A percentile compares a stretch with the other conserved stretches of the same genome.
Evolutionary conservation across 2,888 invertebrate genomes (phyloP).

Genomic region (Melanargia galathea): DNA sequence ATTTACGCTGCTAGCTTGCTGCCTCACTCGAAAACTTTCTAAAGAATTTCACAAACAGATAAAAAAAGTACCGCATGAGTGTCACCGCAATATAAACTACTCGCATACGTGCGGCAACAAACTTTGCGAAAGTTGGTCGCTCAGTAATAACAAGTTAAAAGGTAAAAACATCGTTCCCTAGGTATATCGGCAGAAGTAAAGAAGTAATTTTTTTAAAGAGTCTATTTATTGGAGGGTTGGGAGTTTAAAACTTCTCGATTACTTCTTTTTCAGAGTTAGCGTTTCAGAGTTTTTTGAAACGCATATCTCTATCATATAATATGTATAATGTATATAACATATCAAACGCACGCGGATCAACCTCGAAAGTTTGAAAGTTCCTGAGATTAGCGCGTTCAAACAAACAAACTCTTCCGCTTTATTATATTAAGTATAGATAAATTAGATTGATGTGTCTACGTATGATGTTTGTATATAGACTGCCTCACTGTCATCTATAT

Average conservation of each 20-base stretch:
- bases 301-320: too few relatives aligned
- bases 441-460: too few relatives aligned
- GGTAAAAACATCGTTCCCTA: neutral
- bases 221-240: neutral
- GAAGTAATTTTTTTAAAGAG: conserved; percentile 5
- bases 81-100: neutral
- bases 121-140: neutral
- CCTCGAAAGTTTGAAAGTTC: too few relatives aligned
- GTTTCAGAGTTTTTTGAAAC: neutral
- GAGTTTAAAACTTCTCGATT: neutral
- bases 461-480: too few relatives aligned
- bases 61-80: neutral
- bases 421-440: too few relatives aligned
- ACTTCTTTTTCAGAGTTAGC: neutral
- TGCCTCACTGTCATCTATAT: too few relatives aligned
- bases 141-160: conserved; percentile 1
- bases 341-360: too few relatives aligned
- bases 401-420: too few relatives aligned
- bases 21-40: neutral
- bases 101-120: neutral
- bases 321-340: too few relatives aligned
- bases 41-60: neutral
- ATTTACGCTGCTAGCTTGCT: neutral
- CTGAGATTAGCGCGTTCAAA: too few relatives aligned
- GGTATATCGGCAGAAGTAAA: neutral